These are phyloP conservation scores for Aphrocallistes beatrix DNA, from an alignment of 37 sponge, comb jelly and placozoan species.

Conservation along the genomic window DNA sequence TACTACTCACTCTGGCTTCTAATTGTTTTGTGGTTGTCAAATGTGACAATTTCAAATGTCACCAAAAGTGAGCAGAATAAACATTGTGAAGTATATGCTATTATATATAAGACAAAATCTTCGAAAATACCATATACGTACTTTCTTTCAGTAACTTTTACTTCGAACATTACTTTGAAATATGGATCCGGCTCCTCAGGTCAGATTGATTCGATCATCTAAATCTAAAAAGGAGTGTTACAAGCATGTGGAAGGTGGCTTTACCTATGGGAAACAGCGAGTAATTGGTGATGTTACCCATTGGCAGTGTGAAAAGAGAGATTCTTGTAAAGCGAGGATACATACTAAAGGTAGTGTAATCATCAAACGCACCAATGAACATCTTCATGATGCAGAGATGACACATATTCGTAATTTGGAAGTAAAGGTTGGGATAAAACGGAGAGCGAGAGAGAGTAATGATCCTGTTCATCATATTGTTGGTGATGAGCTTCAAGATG, in stretches of 20 bases:
- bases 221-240: slow-evolving; percentile 16
- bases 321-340: neutral
- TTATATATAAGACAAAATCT: no score
- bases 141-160: no score
- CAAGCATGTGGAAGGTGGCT: neutral
- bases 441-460: neutral
- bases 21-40: no score
- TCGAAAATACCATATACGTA: no score
- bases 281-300: slow-evolving; percentile 6
- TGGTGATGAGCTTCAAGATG: neutral
- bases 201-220: no score
- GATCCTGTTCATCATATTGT: neutral
- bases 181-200: no score
- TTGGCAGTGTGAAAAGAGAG: neutral
- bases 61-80: no score
- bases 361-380: neutral
- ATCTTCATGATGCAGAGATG: slow-evolving; percentile 12
- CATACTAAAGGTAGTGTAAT: slow-evolving; percentile 1
- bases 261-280: slow-evolving; percentile 7
- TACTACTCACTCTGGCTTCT: no score
- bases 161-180: no score
- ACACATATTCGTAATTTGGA: neutral
- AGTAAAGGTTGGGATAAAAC: slow-evolving; percentile 7
- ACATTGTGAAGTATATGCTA: no score
- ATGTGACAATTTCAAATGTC: no score